Evolutionary conservation across 1,140 invertebrate species (phyloP), one percentile per base, ranked within the genome.

Genomic region (Samia ricini): DNA sequence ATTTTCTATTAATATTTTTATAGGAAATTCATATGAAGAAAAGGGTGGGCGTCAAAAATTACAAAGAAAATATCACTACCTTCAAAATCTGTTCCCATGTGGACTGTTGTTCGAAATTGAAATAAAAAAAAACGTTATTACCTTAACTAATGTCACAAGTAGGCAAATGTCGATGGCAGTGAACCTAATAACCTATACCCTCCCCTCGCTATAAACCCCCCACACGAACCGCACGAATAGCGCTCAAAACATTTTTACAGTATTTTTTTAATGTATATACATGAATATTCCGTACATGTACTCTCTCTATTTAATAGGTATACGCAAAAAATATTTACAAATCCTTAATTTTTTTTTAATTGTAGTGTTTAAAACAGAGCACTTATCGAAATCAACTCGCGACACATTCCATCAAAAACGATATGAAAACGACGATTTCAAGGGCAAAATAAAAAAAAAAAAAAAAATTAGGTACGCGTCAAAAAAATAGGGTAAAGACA

Each of bases 271-370:
- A 76, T 71, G 73, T 77, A 87, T 87, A 75, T 87, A 89, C 84
- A 86, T 77, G 75, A 61, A 68, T 82, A 74, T 78, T 76, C n/a
- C 73, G 63, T 83, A 81, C 76, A 84, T 75, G 71, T 77, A 85
- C 69, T 71, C 67, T 85, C 79, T 80, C n/a, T 15, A 42, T 42
- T 10, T 36, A 4, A 4, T 36, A 42, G 12, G 77, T 79, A 79
- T 83, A 80, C 76, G 81, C 81, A 87, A 88, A 87, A 86, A 79
- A 83, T 89, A 89, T 89, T 87, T 89, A 89, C 87, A 89, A 68
- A 69, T 71, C 69, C 76, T 76, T 71, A 77, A 73, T 76, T 67
- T 70, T 22, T 15, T 42, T 12, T 4, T 12, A 15, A 10, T 74
- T 72, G 79, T 79, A 70, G 70, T 71, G 64, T 76, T 57, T 72